Percentiles rank a stretch among this genome's conserved stretches.
Evolutionary conservation across 1,140 invertebrate genomes (phyloP).

Genomic region (Sinella curviseta): DNA sequence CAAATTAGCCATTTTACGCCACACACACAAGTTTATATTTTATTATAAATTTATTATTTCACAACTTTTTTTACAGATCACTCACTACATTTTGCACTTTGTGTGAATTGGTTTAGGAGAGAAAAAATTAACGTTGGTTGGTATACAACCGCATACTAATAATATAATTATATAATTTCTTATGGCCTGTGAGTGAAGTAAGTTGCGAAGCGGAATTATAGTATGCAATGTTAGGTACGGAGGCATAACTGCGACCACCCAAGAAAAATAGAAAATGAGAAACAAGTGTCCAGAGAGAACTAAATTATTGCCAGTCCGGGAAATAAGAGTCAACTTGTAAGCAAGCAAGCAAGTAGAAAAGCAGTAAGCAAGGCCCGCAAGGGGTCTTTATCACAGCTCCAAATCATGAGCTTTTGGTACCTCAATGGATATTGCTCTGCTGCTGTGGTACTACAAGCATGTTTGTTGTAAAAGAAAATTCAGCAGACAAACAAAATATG

Average conservation of each 20-base stretch:
- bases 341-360: not conserved
- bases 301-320: slow-evolving; percentile 45
- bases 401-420: slow-evolving; percentile 31
- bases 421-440: not conserved
- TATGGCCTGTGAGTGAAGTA: not conserved
- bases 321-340: slow-evolving; percentile 46
- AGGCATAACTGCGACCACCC: slow-evolving; percentile 39
- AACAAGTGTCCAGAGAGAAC: slow-evolving; percentile 43
- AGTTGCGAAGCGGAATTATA: too few relatives aligned
- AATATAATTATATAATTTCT: not conserved
- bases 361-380: slow-evolving; percentile 23
- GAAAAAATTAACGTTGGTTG: not conserved
- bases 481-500: not conserved
- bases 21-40: not conserved
- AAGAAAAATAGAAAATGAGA: slow-evolving; percentile 34
- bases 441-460: not conserved
- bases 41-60: slow-evolving; percentile 2
- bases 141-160: not conserved
- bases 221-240: not conserved
- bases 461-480: not conserved
- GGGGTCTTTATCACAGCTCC: slow-evolving; percentile 38
- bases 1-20: too few relatives aligned
- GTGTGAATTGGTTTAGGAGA: slow-evolving; percentile 14
- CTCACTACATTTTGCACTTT: slow-evolving; percentile 15
- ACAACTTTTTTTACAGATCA: slow-evolving; percentile 8